phyloP scores from a whole-genome alignment of 1,140 invertebrate genomes.

The Calliphora vicina region DNA sequence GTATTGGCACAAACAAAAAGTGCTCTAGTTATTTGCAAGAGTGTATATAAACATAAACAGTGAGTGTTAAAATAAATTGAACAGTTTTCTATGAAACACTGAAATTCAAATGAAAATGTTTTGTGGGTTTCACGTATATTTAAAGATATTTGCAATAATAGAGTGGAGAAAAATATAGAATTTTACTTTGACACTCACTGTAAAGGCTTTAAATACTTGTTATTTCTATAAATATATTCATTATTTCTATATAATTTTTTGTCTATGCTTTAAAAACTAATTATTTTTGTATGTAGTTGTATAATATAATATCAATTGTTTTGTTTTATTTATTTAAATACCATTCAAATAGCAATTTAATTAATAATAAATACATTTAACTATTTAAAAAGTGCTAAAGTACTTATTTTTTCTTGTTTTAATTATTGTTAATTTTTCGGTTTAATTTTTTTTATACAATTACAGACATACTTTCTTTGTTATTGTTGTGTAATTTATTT shows the following conservation, averaged over 20 bases:
- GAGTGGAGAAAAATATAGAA: no score
- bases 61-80: neutral
- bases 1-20: no score
- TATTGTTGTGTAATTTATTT: conserved; percentile 49
- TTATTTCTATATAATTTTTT: neutral
- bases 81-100: no score
- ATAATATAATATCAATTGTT: neutral
- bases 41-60: no score
- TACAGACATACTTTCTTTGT: conserved; percentile 43
- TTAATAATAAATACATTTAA: conserved; percentile 19
- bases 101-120: no score
- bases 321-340: conserved; percentile 2
- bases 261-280: conserved; percentile 7
- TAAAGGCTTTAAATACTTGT: neutral
- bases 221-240: neutral
- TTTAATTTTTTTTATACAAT: conserved; percentile 24
- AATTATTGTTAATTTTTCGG: conserved; percentile 23
- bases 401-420: conserved; percentile 43
- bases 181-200: no score
- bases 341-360: conserved; percentile 24
- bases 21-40: no score
- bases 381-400: conserved; percentile 20
- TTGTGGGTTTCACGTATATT: no score
- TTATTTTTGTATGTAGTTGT: neutral
- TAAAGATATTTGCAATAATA: no score